Conservation (phyloP, 2,113 vertebrate genomes). For the Empidonax alnorum region DNA sequence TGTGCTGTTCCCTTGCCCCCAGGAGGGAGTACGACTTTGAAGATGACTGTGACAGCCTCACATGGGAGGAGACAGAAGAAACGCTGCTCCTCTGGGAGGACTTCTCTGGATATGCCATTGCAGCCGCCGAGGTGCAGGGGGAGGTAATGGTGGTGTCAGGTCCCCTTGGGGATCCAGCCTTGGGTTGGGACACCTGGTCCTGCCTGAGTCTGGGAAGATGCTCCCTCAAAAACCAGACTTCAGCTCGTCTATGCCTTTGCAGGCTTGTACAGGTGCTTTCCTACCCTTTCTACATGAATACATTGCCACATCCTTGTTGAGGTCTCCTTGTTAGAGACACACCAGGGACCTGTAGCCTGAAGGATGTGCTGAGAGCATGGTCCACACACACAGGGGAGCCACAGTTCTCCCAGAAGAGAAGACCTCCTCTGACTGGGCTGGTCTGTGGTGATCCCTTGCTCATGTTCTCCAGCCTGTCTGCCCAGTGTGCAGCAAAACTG, state of each 20-base stretch:
- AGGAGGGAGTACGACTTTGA: slow-evolving; percentile 97
- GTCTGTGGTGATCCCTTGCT: neutral
- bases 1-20: neutral
- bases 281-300: neutral
- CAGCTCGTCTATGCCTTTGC: neutral
- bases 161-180: neutral
- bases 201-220: neutral
- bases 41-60: slow-evolving; percentile 96
- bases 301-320: neutral
- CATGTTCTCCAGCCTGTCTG: neutral
- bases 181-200: neutral
- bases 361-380: neutral
- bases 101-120: slow-evolving; percentile 91
- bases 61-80: slow-evolving; percentile 98
- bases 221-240: neutral
- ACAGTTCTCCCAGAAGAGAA: neutral
- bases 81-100: slow-evolving; percentile 96
- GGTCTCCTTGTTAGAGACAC: neutral
- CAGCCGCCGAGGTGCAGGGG: slow-evolving; percentile 86
- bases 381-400: fast-evolving
- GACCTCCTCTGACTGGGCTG: neutral
- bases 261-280: neutral
- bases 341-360: neutral
- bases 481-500: neutral
- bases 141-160: slow-evolving; percentile 79